These are phyloP conservation scores for Thalassoma bifasciatum DNA, from an alignment of 2,113 vertebrate species.

Conservation along the genomic window DNA sequence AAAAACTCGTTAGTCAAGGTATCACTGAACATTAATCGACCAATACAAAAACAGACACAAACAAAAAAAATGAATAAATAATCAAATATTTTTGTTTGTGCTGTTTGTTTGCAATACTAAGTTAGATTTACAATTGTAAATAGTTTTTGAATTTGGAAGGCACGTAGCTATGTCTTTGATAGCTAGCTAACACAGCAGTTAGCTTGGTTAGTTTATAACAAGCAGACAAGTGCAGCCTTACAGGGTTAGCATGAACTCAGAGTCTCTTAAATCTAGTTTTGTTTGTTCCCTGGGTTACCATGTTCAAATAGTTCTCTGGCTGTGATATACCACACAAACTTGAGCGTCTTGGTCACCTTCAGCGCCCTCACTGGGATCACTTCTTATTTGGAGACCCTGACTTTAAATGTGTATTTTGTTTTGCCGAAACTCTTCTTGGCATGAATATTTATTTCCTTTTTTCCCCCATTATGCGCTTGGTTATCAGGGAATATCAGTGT, in stretches of 20 bases:
- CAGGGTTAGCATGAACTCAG: too few species aligned
- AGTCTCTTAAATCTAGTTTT: neutral
- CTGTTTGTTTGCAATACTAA: too few species aligned
- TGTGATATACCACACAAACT: conserved; percentile 16
- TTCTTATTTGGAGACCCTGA: conserved; percentile 38
- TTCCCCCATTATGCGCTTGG: conserved; percentile 26
- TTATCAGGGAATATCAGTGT: conserved; percentile 55
- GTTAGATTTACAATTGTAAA: too few species aligned
- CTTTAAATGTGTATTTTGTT: conserved; percentile 69
- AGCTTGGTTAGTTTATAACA: too few species aligned
- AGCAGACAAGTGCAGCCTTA: neutral
- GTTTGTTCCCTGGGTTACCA: neutral
- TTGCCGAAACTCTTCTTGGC: conserved; percentile 42
- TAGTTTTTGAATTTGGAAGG: too few species aligned
- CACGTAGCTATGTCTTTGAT: too few species aligned
- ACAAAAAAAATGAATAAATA: too few species aligned
- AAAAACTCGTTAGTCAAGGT: too few species aligned
- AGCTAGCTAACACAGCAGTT: too few species aligned
- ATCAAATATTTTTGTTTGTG: too few species aligned
- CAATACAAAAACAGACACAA: too few species aligned
- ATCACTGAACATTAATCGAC: too few species aligned
- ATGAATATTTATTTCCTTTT: conserved; percentile 71
- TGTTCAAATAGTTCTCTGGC: neutral
- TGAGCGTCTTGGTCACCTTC: conserved; percentile 22
- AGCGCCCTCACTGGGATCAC: conserved; percentile 30